Base-by-base conservation (phyloP, 2,797 vertebrate species). In the Spondyliosoma cantharus region DNA sequence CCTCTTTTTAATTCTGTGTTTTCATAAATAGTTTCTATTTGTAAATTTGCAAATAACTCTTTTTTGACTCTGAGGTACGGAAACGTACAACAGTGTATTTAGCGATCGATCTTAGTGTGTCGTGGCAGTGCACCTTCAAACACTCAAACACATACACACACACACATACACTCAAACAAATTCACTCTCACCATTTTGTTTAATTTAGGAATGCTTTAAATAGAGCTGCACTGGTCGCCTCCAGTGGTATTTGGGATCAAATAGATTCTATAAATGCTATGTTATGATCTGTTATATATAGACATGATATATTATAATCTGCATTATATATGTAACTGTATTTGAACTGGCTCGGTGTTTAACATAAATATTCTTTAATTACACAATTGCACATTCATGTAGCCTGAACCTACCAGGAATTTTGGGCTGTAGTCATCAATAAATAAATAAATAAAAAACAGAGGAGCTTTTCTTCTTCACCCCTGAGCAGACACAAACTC, bases 401-500 rank as follows among this genome's bases (percentile, higher is more conserved):
- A 86, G 86, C 91, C 48, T 65, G 45, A 49, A 49, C 63, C 19
- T 65, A 58, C 46, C 32, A 76, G 86, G 90, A 88, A 90, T 82
- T 83, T 84, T 88, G 81, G 90, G 42, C 20, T 25, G 5, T 58
- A n/a, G 19, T 68, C 25, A 60, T 83, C n/a, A 27, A 57, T 74
- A 61, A 63, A 19, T 66, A 70, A 57, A 58, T 60, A 25, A 42
- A 64, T 57, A 27, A 54, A 66, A 24, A 66, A 66, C 29, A 52
- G 1, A 25, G 71, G 71, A 80, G 25, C 63, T 50, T 66, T 76
- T 71, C 22, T 61, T 78, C 73, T 76, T 93, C 58, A 86, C 60
- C 62, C 78, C 78, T 83, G 76, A 86, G 81, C 70, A 91, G 87
- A 92, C 85, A 87, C 89, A 92, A 93, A 89, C 89, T 19, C 63